Evolutionary conservation across 2,797 vertebrate genomes (phyloP).

Genomic region (Mus minutoides): DNA sequence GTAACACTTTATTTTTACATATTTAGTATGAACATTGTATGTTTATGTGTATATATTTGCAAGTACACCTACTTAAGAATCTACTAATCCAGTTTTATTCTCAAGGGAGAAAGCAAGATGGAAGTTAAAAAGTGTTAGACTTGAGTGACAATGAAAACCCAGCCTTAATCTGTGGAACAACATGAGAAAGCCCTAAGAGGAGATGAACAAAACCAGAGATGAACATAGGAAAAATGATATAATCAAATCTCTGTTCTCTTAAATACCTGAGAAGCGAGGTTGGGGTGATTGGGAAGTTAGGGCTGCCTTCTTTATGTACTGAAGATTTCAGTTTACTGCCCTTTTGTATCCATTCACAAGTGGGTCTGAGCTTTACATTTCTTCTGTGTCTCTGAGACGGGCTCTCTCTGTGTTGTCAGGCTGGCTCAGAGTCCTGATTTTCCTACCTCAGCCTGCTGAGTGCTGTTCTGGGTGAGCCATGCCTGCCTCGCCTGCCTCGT

Average conservation of each 20-base stretch:
- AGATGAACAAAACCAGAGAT: background rate
- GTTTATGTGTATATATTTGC: background rate
- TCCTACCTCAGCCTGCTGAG: background rate
- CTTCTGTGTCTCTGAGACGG: background rate
- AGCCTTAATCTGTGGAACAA: background rate
- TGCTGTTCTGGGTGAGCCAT: background rate
- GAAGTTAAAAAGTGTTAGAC: background rate
- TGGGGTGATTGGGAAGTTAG: background rate
- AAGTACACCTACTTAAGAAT: background rate
- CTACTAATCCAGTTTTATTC: constrained; percentile 13
- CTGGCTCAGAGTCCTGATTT: background rate
- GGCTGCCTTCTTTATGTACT: background rate
- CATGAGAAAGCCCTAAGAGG: background rate
- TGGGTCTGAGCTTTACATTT: background rate
- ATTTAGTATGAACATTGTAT: background rate
- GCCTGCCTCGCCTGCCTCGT: background rate
- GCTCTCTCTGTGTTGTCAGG: background rate
- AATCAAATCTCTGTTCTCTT: background rate
- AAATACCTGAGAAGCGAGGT: background rate
- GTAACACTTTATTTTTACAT: no score
- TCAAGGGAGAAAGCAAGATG: background rate
- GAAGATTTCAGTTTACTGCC: background rate
- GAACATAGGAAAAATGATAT: background rate
- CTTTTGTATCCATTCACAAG: fast-evolving
- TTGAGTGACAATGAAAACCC: background rate